phyloP scores from a whole-genome alignment of 2,113 vertebrate species.

The Riparia riparia region DNA sequence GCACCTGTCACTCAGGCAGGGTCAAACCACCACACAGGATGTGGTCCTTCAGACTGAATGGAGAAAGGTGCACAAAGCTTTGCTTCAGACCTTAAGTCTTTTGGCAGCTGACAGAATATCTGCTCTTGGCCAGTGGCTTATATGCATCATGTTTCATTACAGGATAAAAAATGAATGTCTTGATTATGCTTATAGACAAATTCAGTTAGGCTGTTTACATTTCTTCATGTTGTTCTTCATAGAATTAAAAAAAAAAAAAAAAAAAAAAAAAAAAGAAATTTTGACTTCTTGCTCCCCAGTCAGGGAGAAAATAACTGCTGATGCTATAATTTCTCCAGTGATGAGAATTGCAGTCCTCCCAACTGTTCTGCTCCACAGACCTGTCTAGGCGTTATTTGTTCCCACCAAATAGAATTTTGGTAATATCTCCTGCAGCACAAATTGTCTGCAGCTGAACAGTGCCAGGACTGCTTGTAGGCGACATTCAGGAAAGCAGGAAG shows the following conservation, averaged over 20 bases:
- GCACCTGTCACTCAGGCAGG: not conserved
- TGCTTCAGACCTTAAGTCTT: not conserved
- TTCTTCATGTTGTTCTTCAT: not conserved
- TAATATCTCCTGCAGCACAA: not conserved
- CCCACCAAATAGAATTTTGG: not conserved
- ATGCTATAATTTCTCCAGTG: not conserved
- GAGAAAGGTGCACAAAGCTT: not conserved
- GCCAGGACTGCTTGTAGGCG: not conserved
- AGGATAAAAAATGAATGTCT: not conserved
- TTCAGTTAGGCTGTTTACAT: not conserved
- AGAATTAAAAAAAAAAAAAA: not conserved
- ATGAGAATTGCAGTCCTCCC: not conserved
- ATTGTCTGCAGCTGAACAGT: not conserved
- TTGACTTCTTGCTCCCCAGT: accelerated
- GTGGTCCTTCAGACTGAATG: not conserved
- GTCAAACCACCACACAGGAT: not conserved
- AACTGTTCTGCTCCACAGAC: not conserved
- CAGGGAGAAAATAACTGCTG: not conserved
- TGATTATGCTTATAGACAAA: not conserved
- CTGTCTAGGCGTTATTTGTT: accelerated
- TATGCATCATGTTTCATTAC: not conserved
- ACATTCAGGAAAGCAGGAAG: not conserved
- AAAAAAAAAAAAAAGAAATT: not conserved
- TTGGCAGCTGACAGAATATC: not conserved
- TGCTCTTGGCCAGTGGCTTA: not conserved